Conservation (phyloP, 2,888 invertebrate species). For the Leptopilina syphax region DNA sequence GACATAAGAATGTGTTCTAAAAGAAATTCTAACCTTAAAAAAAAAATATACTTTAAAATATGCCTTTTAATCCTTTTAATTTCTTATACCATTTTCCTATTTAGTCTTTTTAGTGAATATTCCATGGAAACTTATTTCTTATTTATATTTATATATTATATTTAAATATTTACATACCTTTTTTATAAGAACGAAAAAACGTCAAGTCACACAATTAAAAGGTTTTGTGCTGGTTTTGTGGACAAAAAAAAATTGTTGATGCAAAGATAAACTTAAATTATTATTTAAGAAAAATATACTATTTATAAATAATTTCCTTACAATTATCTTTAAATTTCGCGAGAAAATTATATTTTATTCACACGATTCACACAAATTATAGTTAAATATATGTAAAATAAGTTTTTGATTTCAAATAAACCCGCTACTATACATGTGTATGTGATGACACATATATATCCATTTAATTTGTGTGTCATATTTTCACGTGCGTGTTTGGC, state of each 20-base stretch:
- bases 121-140: too few species aligned
- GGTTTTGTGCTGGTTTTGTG: background rate
- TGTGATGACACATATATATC: background rate
- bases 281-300: background rate
- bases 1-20: too few species aligned
- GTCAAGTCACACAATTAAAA: too few species aligned
- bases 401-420: background rate
- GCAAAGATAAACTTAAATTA: background rate
- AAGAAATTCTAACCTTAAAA: too few species aligned
- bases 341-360: background rate
- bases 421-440: background rate
- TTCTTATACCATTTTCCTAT: too few species aligned
- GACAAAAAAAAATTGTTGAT: background rate
- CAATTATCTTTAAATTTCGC: background rate
- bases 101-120: too few species aligned
- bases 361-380: background rate
- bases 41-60: too few species aligned
- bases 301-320: too few species aligned
- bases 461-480: background rate
- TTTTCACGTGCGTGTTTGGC: background rate
- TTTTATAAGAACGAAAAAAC: too few species aligned
- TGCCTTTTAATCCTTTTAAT: too few species aligned
- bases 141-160: too few species aligned
- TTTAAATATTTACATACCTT: too few species aligned
- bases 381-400: background rate